Conservation (phyloP, 2,113 vertebrate species). For the Amazona vittata region DNA sequence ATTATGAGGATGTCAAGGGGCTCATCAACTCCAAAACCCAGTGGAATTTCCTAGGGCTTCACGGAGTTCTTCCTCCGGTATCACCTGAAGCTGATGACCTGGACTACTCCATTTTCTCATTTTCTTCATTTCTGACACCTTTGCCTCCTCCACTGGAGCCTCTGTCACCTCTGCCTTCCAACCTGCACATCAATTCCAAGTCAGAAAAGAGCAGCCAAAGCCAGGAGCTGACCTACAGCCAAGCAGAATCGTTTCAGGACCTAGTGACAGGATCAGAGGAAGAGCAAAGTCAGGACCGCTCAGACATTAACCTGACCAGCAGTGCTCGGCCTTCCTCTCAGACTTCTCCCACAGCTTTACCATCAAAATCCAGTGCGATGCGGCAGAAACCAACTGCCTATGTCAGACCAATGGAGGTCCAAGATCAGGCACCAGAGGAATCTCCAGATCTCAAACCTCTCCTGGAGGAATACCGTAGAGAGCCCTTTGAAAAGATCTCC, state of each 20-base stretch:
- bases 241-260: constrained; percentile 56
- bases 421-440: constrained; percentile 85
- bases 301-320: constrained; percentile 61
- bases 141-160: constrained; percentile 76
- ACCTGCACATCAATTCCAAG: constrained; percentile 73
- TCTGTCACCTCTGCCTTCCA: constrained; percentile 83
- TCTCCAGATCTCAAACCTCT: constrained; percentile 88
- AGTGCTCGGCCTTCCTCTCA: constrained; percentile 78
- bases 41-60: constrained; percentile 70
- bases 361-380: constrained; percentile 84
- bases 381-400: constrained; percentile 94
- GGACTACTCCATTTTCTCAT: constrained; percentile 29
- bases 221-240: constrained; percentile 39
- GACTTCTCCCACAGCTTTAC: constrained; percentile 81
- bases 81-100: constrained; percentile 26
- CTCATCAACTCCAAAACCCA: constrained; percentile 73
- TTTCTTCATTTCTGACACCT: constrained; percentile 70
- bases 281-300: constrained; percentile 66
- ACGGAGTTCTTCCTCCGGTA: constrained; percentile 38
- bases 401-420: constrained; percentile 94
- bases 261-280: constrained; percentile 38
- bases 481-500: constrained; percentile 72
- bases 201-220: constrained; percentile 58
- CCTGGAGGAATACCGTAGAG: constrained; percentile 74
- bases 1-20: constrained; percentile 89